Evolutionary conservation across 1,140 invertebrate genomes (phyloP), one percentile per base, ranked within the genome.

Genomic region (Drosophila guanche): DNA sequence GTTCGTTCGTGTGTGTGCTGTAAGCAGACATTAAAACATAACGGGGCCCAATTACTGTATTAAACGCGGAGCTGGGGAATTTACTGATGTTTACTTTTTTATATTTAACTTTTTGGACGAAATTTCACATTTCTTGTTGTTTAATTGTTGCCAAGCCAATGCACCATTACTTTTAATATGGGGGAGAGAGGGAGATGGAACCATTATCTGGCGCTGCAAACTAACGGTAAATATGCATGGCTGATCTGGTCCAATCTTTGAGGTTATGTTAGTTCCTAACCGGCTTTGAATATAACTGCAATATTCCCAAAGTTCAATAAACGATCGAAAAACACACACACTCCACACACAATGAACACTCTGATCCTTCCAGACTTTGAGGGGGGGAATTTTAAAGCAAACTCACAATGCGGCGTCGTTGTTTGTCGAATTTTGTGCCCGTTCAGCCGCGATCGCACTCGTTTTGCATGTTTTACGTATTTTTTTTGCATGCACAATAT

Each of bases 21-120:
- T 76, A 62, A 58, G 62, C 62, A 71, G 78, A 78, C 77, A 89
- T 71, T 79, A 79, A 79, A 88, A 89, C 75, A 89, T 89, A 88
- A 89, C 84, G 84, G 81, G 42, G 37, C 76, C 61, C 83, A 86
- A 85, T 86, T 86, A 86, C 83, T 67, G 81, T 78, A 84, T 65
- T 72, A 54, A 85, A 85, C 76, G 62, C 69, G 74, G 45, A 56
- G 46, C 67, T 47, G 65, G 65, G 59, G 79, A 81, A 74, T 83
- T 83, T 83, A 63, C 68, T 59, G 47, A 42, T 78, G 69, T 78
- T 72, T 55, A 63, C 50, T 53, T 55, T 29, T 65, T 47, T 65
- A 45, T 55, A 54, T 73, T 60, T 60, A 54, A 27, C 48, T 52
- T 57, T 58, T 69, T 63, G 29, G 51, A 51, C 42, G 20, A 73